Conservation (phyloP, 2,113 vertebrate genomes). For the Laticauda laticaudata region DNA sequence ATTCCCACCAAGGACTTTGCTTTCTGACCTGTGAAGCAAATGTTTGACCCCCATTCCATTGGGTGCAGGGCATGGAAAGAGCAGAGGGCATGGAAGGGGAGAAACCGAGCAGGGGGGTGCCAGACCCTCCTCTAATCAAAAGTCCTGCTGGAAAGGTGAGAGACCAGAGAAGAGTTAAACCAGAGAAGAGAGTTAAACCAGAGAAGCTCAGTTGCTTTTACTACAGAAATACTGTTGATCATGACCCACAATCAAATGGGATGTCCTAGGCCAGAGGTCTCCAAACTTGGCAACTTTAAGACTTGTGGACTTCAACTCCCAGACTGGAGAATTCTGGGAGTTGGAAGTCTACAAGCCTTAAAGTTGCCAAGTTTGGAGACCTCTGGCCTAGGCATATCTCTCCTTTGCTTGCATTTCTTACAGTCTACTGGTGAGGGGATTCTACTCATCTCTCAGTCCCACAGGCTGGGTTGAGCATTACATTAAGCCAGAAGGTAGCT, state of each 20-base stretch:
- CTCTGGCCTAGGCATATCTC: too few species aligned
- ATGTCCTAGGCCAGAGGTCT: not conserved
- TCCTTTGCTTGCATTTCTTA: not conserved
- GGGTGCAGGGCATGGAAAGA: slow-evolving; percentile 70
- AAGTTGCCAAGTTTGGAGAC: too few species aligned
- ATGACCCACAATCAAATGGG: too few species aligned
- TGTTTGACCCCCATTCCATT: slow-evolving; percentile 76
- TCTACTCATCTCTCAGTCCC: not conserved
- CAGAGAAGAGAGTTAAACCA: not conserved
- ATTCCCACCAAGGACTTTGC: slow-evolving; percentile 73
- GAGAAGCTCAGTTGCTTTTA: not conserved
- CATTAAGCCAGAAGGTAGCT: not conserved
- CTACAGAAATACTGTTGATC: not conserved
- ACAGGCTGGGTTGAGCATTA: not conserved
- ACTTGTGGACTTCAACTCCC: too few species aligned
- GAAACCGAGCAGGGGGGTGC: slow-evolving; percentile 12
- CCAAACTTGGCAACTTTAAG: too few species aligned
- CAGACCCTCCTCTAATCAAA: rapidly evolving
- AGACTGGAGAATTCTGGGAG: too few species aligned
- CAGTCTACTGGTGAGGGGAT: not conserved
- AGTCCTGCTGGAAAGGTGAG: rapidly evolving
- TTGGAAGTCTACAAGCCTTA: too few species aligned
- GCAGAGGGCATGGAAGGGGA: slow-evolving; percentile 58
- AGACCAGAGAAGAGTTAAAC: not conserved
- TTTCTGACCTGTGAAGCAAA: slow-evolving; percentile 82